Base-by-base conservation (phyloP, 2,113 vertebrate genomes). In the Anguilla rostrata region DNA sequence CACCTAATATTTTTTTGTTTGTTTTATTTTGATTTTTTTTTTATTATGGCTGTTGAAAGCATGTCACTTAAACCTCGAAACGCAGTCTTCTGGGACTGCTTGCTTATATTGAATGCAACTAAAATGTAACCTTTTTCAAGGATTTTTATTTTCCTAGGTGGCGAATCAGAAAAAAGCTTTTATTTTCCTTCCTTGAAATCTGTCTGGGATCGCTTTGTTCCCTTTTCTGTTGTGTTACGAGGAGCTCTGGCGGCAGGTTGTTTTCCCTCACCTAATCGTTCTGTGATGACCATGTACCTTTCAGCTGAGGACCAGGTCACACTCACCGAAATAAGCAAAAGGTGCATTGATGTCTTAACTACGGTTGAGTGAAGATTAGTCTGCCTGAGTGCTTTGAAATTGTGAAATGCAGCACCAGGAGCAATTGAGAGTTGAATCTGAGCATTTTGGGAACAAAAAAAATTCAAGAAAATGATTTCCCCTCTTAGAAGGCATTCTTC, bases 11-110 rank as follows among this genome's bases (percentile, higher is more conserved):
- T 11, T 53, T 12, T 53, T 53, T 53, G 3, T 22, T 26, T n/a
- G 26, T n/a, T 34, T 34, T 34, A 34, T 34, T 34, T 34, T 34
- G 34, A 9, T 53, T 53, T 12, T 53, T 12, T 53, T 22, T 22
- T 26, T n/a, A 71, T n/a, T 34, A 75, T 11, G n/a, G n/a, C 26
- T 75, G 71, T 75, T 26, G 26, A 34, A 11, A 34, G 71, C 71
- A 75, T 75, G 71, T 75, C 71, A 75, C 71, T 75, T 34, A 75
- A 75, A 75, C 71, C 71, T n/a, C 71, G 34, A 75, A 75, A 8
- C 20, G 1, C 26, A 34, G 71, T 75, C 71, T 75, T 75, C 71
- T 75, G 71, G n/a, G 71, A 75, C 71, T 75, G 71, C 71, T 75
- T 75, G 71, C 71, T 75, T 75, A 12, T 75, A 14, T 34, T 75